Evolutionary conservation across 2,113 vertebrate genomes (phyloP).

Genomic region (Oncorhynchus mykiss): DNA sequence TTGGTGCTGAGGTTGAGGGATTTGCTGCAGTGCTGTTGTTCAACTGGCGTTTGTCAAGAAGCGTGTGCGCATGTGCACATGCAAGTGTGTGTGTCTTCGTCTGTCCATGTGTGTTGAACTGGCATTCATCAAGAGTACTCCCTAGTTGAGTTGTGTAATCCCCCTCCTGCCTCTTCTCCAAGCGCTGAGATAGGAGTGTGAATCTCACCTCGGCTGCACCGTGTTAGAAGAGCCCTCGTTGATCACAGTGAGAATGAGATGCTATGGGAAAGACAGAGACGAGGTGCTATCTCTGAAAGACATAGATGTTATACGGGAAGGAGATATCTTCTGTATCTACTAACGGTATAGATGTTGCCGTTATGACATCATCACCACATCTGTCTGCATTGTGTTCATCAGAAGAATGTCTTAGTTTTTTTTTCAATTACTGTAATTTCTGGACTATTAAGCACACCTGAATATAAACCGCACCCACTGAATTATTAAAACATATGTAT

Average conservation of each 20-base stretch:
- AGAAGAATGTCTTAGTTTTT: neutral
- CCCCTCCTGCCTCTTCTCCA: neutral
- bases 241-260: neutral
- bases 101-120: neutral
- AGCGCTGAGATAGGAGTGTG: neutral
- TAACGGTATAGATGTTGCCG: neutral
- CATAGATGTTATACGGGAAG: neutral
- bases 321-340: neutral
- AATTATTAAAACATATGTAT: too few relatives aligned
- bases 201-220: conserved; percentile 13
- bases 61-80: too few relatives aligned
- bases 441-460: too few relatives aligned
- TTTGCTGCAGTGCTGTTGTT: too few relatives aligned
- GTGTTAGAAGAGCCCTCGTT: conserved; percentile 10
- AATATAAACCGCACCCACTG: too few relatives aligned
- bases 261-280: neutral
- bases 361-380: conserved; percentile 3
- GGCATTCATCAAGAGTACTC: neutral
- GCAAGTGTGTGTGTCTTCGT: too few relatives aligned
- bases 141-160: neutral
- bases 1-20: neutral
- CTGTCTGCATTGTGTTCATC: neutral
- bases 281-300: neutral
- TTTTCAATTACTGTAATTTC: too few relatives aligned
- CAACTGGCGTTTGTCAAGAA: too few relatives aligned